Percentiles rank a stretch among this genome's conserved stretches.
These are phyloP conservation scores for Hipposideros larvatus DNA, from an alignment of 2,797 vertebrate genomes.

Conservation along the genomic window DNA sequence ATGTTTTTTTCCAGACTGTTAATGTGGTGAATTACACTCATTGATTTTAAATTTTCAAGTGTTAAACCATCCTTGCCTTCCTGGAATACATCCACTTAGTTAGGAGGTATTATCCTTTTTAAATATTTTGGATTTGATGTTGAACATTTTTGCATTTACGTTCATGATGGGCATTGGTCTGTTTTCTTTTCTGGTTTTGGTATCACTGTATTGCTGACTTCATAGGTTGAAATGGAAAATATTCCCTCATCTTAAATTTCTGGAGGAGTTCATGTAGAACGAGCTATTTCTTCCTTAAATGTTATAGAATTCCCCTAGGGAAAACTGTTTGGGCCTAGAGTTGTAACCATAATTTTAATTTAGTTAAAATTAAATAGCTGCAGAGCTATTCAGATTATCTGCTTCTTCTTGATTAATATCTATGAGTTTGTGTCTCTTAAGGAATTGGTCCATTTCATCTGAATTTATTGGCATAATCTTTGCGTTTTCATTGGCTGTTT, in stretches of 20 bases:
- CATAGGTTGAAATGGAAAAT: not conserved
- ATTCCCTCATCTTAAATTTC: not conserved
- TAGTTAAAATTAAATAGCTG: not conserved
- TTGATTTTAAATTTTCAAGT: not conserved
- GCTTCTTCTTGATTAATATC: not conserved
- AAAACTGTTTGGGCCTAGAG: not conserved
- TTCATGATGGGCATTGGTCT: not conserved
- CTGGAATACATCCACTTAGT: not conserved
- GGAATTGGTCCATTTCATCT: not conserved
- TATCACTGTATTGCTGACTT: not conserved
- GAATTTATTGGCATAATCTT: not conserved
- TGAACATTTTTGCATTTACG: not conserved
- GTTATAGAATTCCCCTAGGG: not conserved
- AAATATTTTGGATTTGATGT: not conserved
- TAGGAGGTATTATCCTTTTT: not conserved
- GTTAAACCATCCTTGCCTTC: not conserved
- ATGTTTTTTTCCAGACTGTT: not conserved
- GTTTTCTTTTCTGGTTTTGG: not conserved
- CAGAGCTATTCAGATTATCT: not conserved
- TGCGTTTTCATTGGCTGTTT: not conserved
- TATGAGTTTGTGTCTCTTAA: not conserved
- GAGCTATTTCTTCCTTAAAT: not conserved
- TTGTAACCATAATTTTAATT: not conserved
- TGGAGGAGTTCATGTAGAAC: not conserved
- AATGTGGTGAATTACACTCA: not conserved